Conservation (phyloP, 1,140 invertebrate genomes). For the Sarcophaga bullata region DNA sequence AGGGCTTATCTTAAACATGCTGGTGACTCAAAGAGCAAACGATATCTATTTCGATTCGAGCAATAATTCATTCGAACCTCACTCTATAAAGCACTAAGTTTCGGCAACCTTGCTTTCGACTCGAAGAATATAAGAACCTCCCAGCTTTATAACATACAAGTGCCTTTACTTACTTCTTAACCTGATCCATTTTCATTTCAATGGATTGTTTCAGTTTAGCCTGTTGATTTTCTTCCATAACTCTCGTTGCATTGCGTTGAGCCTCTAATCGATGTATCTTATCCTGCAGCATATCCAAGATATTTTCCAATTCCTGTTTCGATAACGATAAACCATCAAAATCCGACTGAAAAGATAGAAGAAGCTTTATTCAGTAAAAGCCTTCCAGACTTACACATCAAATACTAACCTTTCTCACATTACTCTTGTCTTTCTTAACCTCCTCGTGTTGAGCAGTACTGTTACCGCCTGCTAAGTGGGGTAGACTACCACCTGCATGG, state of each 20-base stretch:
- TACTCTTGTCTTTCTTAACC: background rate
- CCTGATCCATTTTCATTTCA: slow-evolving; percentile 64
- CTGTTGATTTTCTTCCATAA: slow-evolving; percentile 65
- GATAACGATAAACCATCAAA: slow-evolving; percentile 73
- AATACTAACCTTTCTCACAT: background rate
- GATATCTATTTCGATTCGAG: too few species aligned
- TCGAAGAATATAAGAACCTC: too few species aligned
- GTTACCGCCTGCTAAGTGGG: background rate
- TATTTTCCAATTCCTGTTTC: slow-evolving; percentile 70
- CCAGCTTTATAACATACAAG: too few species aligned
- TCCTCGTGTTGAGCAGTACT: slow-evolving; percentile 64
- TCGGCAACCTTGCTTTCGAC: background rate
- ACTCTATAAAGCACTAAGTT: too few species aligned
- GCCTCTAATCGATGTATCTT: slow-evolving; percentile 61
- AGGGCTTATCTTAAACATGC: too few species aligned
- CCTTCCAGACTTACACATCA: slow-evolving; percentile 81
- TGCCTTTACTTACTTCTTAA: slow-evolving; percentile 52
- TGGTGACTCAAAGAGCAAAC: too few species aligned
- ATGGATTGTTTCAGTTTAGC: slow-evolving; percentile 64
- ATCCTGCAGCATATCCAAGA: slow-evolving; percentile 63
- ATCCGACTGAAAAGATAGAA: slow-evolving; percentile 75
- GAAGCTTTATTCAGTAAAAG: slow-evolving; percentile 53
- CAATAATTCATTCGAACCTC: too few species aligned
- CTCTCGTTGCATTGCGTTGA: slow-evolving; percentile 62
- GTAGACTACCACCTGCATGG: background rate